Percentiles rank a stretch among this genome's conserved stretches.
Conservation (phyloP, 2,888 invertebrate genomes). For the Troides oblongomaculatus region DNA sequence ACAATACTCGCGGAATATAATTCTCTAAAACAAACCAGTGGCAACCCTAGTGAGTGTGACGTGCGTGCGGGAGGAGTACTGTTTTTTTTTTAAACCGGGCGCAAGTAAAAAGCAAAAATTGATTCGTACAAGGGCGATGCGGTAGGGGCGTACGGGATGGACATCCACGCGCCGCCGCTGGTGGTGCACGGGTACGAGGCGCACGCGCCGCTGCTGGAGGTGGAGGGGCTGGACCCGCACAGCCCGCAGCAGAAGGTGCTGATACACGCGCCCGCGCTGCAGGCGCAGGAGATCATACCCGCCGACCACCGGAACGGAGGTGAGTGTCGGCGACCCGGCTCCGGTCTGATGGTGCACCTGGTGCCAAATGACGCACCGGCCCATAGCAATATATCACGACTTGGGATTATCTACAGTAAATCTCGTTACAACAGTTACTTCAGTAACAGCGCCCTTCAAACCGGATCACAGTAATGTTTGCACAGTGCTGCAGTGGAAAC, state of each 20-base stretch:
- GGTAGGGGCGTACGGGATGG: constrained; percentile 50
- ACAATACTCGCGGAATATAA: constrained; percentile 52
- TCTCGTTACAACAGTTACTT: too few relatives aligned
- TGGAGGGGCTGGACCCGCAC: constrained; percentile 72
- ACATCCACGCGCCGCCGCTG: constrained; percentile 70
- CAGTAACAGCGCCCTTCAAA: too few relatives aligned
- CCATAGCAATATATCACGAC: too few relatives aligned
- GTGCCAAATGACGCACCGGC: too few relatives aligned
- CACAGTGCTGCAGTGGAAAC: too few relatives aligned
- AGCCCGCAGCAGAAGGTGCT: constrained; percentile 75
- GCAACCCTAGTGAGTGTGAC: too few relatives aligned
- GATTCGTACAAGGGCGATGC: constrained; percentile 33
- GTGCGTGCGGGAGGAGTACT: too few relatives aligned
- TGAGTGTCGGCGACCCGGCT: constrained; percentile 38
- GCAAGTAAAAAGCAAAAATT: constrained; percentile 23
- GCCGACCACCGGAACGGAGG: constrained; percentile 73
- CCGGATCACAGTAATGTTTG: too few relatives aligned
- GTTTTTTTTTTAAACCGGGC: constrained; percentile 18
- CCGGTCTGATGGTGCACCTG: too few relatives aligned
- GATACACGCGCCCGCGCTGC: constrained; percentile 69
- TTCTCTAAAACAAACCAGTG: constrained; percentile 39
- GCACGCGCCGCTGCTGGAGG: constrained; percentile 71
- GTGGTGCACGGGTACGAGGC: constrained; percentile 73
- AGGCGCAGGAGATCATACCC: constrained; percentile 67
- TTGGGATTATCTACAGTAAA: too few relatives aligned